Base-by-base conservation (phyloP, 1,140 invertebrate species). In the Notospermus geniculatus region DNA sequence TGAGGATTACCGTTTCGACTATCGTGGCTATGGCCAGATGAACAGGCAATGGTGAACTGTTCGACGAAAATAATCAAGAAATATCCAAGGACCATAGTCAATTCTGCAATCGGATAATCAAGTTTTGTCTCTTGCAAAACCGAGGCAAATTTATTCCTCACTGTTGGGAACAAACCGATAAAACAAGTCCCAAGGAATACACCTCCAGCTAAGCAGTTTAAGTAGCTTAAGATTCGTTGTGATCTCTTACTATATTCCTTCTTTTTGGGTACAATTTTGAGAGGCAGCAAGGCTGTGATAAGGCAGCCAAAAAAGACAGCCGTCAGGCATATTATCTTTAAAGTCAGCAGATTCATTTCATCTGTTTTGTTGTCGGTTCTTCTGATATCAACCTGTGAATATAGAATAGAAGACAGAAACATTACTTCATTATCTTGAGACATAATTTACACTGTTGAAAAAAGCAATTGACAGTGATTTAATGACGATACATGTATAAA, bases 141-240 rank as follows among this genome's bases (percentile, higher is more conserved):
- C 2, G 32, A 17, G 28, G 43, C 57, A 17, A 54, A 69, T 15
- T 74, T 78, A 15, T 78, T 72, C 30, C 79, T 65, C 1, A 85
- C 84, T 69, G 86, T 84, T 1, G 85, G 85, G 60, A 85, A 79
- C 25, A 87, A 69, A 69, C 86, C 84, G 5, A 86, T 71, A 53
- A 86, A 80, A 63, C 84, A 85, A 2, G 84, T 85, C 11, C 78
- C 84, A 15, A 87, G 73, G 70, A 86, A 86, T 45, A 86, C 83
- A 25, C 85, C 85, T 15, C 84, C 85, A 39, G 85, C 84, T 67
- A 85, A 86, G 67, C 86, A 79, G 39, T 73, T 71, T 29, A 74
- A 68, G 36, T 62, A 62, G 25, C 55, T 59, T 0, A 75, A 32
- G n/a, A 63, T 59, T 1, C 25, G n/a, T n/a, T n/a, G n/a, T 27